These are phyloP conservation scores for Cladopsammia gracilis DNA, from an alignment of 64 coral and sea anemone genomes.

Conservation along the genomic window DNA sequence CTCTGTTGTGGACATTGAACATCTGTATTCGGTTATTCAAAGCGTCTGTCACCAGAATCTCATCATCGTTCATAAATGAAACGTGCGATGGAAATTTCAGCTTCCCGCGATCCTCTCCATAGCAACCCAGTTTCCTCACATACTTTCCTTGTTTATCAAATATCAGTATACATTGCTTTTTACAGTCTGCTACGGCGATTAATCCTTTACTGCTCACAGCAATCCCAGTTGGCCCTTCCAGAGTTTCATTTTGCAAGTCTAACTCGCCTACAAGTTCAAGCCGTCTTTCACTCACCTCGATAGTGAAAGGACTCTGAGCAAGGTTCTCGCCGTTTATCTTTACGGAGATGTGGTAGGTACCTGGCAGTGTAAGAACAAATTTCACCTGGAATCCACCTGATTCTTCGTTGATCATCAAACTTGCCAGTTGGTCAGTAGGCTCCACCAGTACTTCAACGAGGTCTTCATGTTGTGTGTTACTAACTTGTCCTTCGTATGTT, in stretches of 20 bases:
- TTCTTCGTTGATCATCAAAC: background rate
- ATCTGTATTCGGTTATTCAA: slow-evolving; percentile 7
- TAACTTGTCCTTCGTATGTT: background rate
- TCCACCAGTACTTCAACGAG: background rate
- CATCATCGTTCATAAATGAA: slow-evolving; percentile 26
- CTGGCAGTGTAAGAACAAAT: background rate
- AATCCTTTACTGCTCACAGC: background rate
- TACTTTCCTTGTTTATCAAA: background rate
- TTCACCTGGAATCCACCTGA: background rate
- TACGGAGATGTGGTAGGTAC: background rate
- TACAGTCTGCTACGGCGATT: background rate
- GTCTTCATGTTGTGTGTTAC: background rate
- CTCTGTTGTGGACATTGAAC: background rate
- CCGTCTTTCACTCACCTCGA: background rate
- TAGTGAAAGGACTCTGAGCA: background rate
- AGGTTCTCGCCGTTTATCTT: background rate
- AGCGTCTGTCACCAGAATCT: slow-evolving; percentile 19
- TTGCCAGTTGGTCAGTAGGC: slow-evolving; percentile 2
- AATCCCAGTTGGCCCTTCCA: background rate
- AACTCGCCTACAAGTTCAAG: background rate
- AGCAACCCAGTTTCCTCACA: background rate
- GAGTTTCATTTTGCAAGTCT: background rate
- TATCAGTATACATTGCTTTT: background rate
- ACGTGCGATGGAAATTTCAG: background rate
- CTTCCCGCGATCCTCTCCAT: background rate